Percentiles rank a stretch among this genome's conserved stretches.
These are phyloP conservation scores for Bovichtus diacanthus DNA, from an alignment of 2,797 vertebrate genomes.

Conservation along the genomic window DNA sequence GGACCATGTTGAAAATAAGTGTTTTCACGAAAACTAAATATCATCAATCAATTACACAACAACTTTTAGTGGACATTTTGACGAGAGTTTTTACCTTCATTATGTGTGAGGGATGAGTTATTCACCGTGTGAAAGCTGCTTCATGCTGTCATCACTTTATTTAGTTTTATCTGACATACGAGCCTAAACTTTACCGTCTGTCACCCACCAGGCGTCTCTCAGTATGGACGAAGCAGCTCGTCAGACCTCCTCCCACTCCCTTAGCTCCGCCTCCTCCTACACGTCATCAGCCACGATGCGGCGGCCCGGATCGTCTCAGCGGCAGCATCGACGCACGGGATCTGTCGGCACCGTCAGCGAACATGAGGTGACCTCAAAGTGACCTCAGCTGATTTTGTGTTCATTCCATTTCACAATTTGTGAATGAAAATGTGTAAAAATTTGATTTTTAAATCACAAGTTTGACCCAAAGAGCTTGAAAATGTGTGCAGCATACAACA, in stretches of 20 bases:
- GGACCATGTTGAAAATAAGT: too few relatives aligned
- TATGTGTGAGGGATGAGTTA: too few relatives aligned
- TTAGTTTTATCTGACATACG: background rate
- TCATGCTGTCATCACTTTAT: too few relatives aligned
- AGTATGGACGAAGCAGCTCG: constrained; percentile 97
- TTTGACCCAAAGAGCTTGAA: background rate
- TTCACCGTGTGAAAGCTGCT: too few relatives aligned
- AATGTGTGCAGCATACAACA: background rate
- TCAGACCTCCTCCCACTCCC: constrained; percentile 83
- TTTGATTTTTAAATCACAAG: background rate
- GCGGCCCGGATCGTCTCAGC: constrained; percentile 75
- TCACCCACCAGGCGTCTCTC: constrained; percentile 78
- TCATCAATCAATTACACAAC: too few relatives aligned
- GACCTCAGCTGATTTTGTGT: background rate
- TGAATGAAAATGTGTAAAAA: background rate
- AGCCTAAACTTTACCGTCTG: background rate
- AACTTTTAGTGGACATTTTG: too few relatives aligned
- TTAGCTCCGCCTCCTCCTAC: constrained; percentile 76
- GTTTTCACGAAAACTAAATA: too few relatives aligned
- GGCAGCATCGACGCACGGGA: constrained; percentile 93
- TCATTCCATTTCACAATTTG: background rate
- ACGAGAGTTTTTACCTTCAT: too few relatives aligned
- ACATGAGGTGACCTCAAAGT: constrained; percentile 62
- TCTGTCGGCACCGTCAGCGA: constrained; percentile 91
- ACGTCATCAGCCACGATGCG: constrained; percentile 71